Evolutionary conservation across 2,888 invertebrate genomes (phyloP), one percentile per base, ranked within the genome.

Genomic region (Zaprionus bogoriensis): DNA sequence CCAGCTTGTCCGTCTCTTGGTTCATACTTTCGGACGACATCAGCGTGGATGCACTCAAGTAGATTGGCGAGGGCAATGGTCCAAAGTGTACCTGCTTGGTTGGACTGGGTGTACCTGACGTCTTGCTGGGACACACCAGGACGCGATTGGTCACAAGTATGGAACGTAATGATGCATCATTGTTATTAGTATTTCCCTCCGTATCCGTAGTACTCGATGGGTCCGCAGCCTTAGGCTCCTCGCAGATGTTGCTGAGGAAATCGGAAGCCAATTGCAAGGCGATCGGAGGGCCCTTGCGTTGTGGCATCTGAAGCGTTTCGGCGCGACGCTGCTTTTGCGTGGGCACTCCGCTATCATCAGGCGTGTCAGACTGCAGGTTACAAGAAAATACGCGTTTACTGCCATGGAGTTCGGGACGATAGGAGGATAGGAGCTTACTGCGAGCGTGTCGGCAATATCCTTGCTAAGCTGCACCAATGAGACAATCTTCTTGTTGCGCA

Each of bases 61-160:
- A n/a, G 22, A 28, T 3, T 6, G 47, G 10, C 10, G 32, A 14
- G 1, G 66, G 72, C 14, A 64, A 7, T 3, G 44, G 48, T 0
- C 58, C 66, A 52, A 69, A 69, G 3, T 51, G 50, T 5, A 69
- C 69, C 14, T 67, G 51, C 4, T 67, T 69, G 3, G 20, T 12
- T 12, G 67, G 23, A n/a, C 30, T 44, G 2, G 32, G 17, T 36
- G 4, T 36, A 9, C 9, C 7, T 1, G 4, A 4, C 2, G 12
- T 14, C 10, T 28, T 25, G 14, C 1, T 12, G 4, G 28, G 1
- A 0, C 6, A 2, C 0, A 50, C 50, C n/a, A 7, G n/a, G 3
- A 14, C 1, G 0, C 50, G 53, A 32, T 42, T 41, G 0, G 1
- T 2, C n/a, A 52, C 45, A 7, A 55, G 10, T 10, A 67, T 69